Base-by-base conservation (phyloP, 2,797 vertebrate species). In the Erethizon dorsatum region DNA sequence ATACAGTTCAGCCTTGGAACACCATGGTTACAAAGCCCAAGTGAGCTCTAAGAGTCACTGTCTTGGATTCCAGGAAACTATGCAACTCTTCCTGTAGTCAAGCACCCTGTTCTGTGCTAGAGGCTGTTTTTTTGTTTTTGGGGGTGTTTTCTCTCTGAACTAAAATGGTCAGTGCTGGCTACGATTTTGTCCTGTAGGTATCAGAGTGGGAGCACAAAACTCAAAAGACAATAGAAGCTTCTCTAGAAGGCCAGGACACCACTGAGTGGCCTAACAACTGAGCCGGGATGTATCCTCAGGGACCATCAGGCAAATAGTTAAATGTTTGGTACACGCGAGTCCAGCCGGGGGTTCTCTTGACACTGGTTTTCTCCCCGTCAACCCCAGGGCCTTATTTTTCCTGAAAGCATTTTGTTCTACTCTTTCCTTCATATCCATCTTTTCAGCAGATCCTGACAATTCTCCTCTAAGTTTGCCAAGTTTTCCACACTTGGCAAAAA, bases 21-120 rank as follows among this genome's bases (percentile, higher is more conserved):
- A 97, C 95, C 96, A 97, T 97, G 97, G 97, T 97, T 97, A 97
- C 97, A 92, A 92, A 96, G 57, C 93, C 79, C 89, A 57, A 73
- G 75, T 57, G 93, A 95, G 86, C 91, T 95, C 47, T 71, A 31
- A 87, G 37, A 95, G 67, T 26, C 31, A 63, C 54, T 86, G 26
- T 71, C 83, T 90, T 86, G 82, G 83, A 88, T 91, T 88, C 78
- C 83, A 63, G 85, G 83, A 84, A 73, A 82, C 65, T 28, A 1
- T n/a, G 41, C 24, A 52, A 22, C 41, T 88, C 26, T 80, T 52
- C 26, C 31, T 90, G 45, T 37, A 47, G 56, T 78, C 31, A 87
- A 93, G 88, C 89, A 33, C n/a, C 3, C 22, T 67, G 13, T 2
- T 78, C 1, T 8, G 5, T 56, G 3, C 57, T 85, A 59, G 9